Base-by-base conservation (phyloP, 2,113 vertebrate species). In the Riparia riparia region DNA sequence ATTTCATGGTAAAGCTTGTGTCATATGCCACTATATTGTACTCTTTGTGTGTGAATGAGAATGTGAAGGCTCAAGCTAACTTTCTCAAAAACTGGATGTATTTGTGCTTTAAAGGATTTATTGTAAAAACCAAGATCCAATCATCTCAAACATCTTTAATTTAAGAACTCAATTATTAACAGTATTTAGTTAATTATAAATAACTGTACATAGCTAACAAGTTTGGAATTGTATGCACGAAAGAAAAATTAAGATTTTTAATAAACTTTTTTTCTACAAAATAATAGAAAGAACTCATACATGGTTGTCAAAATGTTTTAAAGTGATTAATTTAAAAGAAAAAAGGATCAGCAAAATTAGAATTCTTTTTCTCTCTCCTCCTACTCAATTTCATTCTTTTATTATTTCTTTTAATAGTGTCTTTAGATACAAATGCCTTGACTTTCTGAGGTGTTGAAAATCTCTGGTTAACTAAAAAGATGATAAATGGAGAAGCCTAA, bases 291-390 rank as follows among this genome's bases (percentile, higher is more conserved):
- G 37, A 49, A 58, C 41, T 82, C 32, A 42, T 49, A 63, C 5
- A 11, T 63, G 34, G n/a, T 7, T 92, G 68, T 93, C 90, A 94
- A 93, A 94, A 94, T 70, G 28, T 89, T 96, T 91, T 86, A 73
- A 86, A 73, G 32, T 72, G 14, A 49, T 86, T 70, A 47, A 91
- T 81, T 86, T 93, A 71, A 93, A 80, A 78, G 74, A 72, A 72
- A 73, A 21, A 70, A 94, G 24, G 12, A 37, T n/a, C 0, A 2
- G 24, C 50, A 90, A 89, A 95, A 81, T 69, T 83, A 39, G 10
- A 80, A 51, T 65, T n/a, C 10, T 47, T 93, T 89, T 83, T 77
- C 14, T 83, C 32, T 63, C 26, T 65, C 58, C 17, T 86, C 84
- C 92, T 81, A 81, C 71, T 86, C 45, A 41, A 69, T 94, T 95